A percentile compares a stretch with the other conserved stretches of the same genome.
phyloP scores from a whole-genome alignment of 2,888 invertebrate species.

The Drosophila nr. fundita region DNA sequence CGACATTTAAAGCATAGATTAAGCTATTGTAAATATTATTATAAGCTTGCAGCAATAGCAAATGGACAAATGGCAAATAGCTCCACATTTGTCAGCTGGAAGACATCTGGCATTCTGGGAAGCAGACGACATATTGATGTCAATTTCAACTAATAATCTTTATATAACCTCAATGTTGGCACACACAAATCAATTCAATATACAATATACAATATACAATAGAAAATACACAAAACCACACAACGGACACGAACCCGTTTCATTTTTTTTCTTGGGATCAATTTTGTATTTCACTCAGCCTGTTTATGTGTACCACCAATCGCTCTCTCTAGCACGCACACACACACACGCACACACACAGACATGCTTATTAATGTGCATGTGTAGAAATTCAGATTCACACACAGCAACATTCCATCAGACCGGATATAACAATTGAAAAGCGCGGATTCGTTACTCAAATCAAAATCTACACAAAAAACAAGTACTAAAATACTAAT shows the following conservation, averaged over 20 bases:
- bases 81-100: conserved; percentile 10
- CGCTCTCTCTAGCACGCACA: conserved; percentile 21
- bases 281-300: conserved; percentile 47
- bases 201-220: conserved; percentile 52
- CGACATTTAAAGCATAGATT: background rate
- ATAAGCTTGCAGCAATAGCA: background rate
- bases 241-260: conserved; percentile 30
- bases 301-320: conserved; percentile 41
- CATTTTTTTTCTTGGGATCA: conserved; percentile 40
- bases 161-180: conserved; percentile 64
- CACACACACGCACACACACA: conserved; percentile 7
- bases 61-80: conserved; percentile 3
- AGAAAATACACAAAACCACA: conserved; percentile 20
- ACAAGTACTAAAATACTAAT: conserved; percentile 1
- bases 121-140: conserved; percentile 9
- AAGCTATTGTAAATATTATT: conserved; percentile 4
- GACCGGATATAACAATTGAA: conserved; percentile 82
- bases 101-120: background rate
- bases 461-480: conserved; percentile 60
- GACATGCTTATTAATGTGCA: background rate
- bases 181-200: conserved; percentile 52
- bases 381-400: conserved; percentile 29
- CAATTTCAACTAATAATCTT: conserved; percentile 29
- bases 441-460: conserved; percentile 65
- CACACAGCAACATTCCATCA: conserved; percentile 73